Base-by-base conservation (phyloP, 1,140 invertebrate genomes). In the Brachionus manjavacas region DNA sequence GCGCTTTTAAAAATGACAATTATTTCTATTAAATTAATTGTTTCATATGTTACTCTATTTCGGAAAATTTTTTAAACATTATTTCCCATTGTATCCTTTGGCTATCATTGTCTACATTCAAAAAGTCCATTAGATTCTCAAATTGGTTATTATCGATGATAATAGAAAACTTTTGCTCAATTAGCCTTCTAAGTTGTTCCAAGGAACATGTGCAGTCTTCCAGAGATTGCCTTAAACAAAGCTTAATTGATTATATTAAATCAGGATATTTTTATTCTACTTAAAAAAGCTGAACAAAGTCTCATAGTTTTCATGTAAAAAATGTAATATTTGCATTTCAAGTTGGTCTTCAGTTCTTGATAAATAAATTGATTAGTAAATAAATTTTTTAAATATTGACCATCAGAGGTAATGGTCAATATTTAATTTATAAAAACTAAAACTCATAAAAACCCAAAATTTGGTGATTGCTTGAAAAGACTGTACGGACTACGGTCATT, bases 261-360 rank as follows among this genome's bases (percentile, higher is more conserved):
- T 55, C 31, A 35, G 46, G 2, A 31, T 55, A 25, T 55, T 60
- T 25, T 31, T 0, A 11, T 81, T 81, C 41, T 81, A 81, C 79
- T 60, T 81, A 14, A 81, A 81, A 68, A 64, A 81, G 20, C 39
- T 81, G 16, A 16, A 23, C 4, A 68, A 41, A 35, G 8, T 41
- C 11, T 31, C 28, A 23, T 41, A 81, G n/a, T 81, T 81, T 60
- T 81, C 31, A 25, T 81, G 79, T 4, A 81, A 64, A 68, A 81
- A 81, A 16, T 60, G 20, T 3, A 64, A 20, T 41, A 81, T 16
- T n/a, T 81, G 52, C 9, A 35, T 12, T 46, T 81, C 79, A 20
- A 81, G 16, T n/a, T 20, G 20, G 16, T 52, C 76, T 1, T 31
- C 31, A 55, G 25, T 39, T 31, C 31, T 64, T 78, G 9, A 20